These are phyloP conservation scores for Creontiades dilutus DNA, from an alignment of 2,888 invertebrate genomes.

Conservation along the genomic window DNA sequence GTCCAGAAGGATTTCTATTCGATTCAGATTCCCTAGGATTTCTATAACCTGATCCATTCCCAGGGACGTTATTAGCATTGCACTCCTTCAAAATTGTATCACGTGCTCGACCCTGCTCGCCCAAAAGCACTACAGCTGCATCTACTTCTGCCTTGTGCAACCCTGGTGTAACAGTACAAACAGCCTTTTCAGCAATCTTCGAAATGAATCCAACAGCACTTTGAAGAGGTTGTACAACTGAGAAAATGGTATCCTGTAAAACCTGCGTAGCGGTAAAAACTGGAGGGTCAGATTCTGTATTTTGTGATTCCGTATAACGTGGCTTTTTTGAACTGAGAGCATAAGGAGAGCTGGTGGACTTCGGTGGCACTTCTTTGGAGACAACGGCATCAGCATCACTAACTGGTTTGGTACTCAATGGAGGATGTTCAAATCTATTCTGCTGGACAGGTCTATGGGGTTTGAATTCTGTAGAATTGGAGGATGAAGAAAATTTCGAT, in stretches of 20 bases:
- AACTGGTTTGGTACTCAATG: neutral
- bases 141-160: constrained; percentile 26
- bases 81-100: neutral
- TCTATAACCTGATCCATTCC: neutral
- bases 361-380: neutral
- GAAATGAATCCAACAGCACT: constrained; percentile 38
- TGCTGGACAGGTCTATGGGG: neutral
- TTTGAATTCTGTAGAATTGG: neutral
- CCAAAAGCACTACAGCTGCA: neutral
- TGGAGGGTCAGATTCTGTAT: neutral
- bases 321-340: no score
- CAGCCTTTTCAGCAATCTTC: constrained; percentile 47
- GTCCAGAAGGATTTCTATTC: neutral
- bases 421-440: neutral
- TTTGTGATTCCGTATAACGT: neutral
- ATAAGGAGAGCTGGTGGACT: neutral
- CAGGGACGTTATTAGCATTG: neutral
- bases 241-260: constrained; percentile 44
- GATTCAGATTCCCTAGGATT: neutral
- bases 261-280: constrained; percentile 36
- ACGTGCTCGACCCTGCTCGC: neutral
- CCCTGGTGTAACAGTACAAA: constrained; percentile 40
- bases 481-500: neutral
- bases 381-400: neutral
- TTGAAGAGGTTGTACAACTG: constrained; percentile 49